Evolutionary conservation across 2,113 vertebrate species (phyloP).

Genomic region (Rhipidura dahli): DNA sequence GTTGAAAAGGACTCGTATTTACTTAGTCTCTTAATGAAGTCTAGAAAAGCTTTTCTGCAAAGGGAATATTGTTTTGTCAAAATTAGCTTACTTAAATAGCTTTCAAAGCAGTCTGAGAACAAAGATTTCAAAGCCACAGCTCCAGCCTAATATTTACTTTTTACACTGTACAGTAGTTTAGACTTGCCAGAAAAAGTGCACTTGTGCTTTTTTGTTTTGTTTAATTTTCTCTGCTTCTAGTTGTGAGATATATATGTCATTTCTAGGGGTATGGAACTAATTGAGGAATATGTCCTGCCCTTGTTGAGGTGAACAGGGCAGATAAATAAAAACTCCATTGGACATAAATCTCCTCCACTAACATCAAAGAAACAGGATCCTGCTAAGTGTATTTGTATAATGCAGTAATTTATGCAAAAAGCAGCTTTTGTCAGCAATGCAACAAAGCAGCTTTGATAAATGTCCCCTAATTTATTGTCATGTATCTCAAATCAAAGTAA

Average conservation of each 20-base stretch:
- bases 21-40: conserved; percentile 27
- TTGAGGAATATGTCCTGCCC: conserved; percentile 82
- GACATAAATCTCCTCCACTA: conserved; percentile 82
- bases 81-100: conserved; percentile 52
- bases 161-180: conserved; percentile 55
- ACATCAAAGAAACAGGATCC: conserved; percentile 84
- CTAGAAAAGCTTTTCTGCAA: conserved; percentile 51
- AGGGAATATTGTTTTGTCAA: conserved; percentile 51
- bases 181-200: conserved; percentile 42
- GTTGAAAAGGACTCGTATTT: conserved; percentile 33
- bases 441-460: conserved; percentile 91
- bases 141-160: conserved; percentile 65
- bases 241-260: conserved; percentile 78
- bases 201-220: conserved; percentile 54
- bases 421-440: conserved; percentile 82
- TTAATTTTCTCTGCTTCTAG: conserved; percentile 71
- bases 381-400: conserved; percentile 87
- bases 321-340: conserved; percentile 81
- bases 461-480: conserved; percentile 94
- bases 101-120: conserved; percentile 49
- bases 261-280: conserved; percentile 83
- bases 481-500: conserved; percentile 93
- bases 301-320: conserved; percentile 82
- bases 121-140: conserved; percentile 66
- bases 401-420: conserved; percentile 92